Base-by-base conservation (phyloP, 1,140 invertebrate genomes). In the Heterodera schachtii region DNA sequence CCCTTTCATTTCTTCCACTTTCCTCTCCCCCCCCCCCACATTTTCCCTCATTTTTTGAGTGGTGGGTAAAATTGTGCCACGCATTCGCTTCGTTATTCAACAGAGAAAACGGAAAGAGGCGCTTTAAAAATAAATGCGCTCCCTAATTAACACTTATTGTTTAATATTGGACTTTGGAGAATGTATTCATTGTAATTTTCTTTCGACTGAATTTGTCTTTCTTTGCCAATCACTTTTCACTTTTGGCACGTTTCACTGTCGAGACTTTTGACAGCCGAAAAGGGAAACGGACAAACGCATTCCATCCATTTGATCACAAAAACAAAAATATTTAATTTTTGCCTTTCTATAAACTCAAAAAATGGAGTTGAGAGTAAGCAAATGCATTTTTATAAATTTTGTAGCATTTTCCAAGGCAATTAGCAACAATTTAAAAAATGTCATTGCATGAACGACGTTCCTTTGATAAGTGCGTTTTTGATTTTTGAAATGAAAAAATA, bases 401-500 rank as follows among this genome's bases (percentile, higher is more conserved):
- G 19, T 7, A 52, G 44, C 4, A 66, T 77, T 64, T 64, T 46
- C 41, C 16, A 66, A 57, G 52, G 66, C 41, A 43, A 52, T 21
- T 46, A 5, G 64, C 11, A 57, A 3, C 19, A 13, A 77, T n/a
- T n/a, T 57, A 44, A 44, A 64, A 52, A 67, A 21, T 52, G 67
- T 57, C 60, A 77, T 57, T 66, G 44, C 75, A 49, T 66, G 57
- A 77, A 64, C 75, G n/a, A 9, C 75, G 67, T 67, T 49, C 9
- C 44, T 77, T 77, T 77, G 75, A 57, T 31, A 77, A 77, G 75
- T 77, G 41, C n/a, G 57, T 77, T 77, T 4, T 44, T 31, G 64
- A n/a, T n/a, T n/a, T n/a, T n/a, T n/a, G n/a, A n/a, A n/a, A n/a
- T n/a, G n/a, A n/a, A n/a, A n/a, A n/a, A n/a, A n/a, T n/a, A n/a